Conservation (phyloP, 2,888 invertebrate species). For the Leuctra nigra region DNA sequence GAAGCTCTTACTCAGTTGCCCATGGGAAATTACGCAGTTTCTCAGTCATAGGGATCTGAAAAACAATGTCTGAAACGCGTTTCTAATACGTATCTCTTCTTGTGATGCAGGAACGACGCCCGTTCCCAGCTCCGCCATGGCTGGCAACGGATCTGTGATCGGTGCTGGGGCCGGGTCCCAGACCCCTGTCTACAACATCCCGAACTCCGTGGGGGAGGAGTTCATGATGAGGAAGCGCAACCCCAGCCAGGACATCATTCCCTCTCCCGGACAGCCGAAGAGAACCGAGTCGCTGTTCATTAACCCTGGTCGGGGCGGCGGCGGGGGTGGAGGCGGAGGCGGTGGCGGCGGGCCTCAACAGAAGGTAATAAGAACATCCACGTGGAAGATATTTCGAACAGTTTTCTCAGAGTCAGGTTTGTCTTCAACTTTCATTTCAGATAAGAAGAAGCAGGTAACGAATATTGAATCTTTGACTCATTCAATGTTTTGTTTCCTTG, state of each 20-base stretch:
- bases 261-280: conserved; percentile 81
- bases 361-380: too few species aligned
- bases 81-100: too few species aligned
- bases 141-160: conserved; percentile 59
- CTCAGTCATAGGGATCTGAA: too few species aligned
- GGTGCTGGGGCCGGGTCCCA: conserved; percentile 38
- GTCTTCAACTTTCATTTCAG: too few species aligned
- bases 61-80: not conserved
- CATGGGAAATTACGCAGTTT: too few species aligned
- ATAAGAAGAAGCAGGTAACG: too few species aligned
- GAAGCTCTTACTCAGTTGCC: too few species aligned
- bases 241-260: conserved; percentile 83
- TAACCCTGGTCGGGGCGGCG: conserved; percentile 42
- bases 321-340: too few species aligned
- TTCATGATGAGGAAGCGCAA: conserved; percentile 71
- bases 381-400: too few species aligned
- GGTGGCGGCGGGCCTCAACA: conserved; percentile 33
- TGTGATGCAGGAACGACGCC: conserved; percentile 51
- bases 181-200: conserved; percentile 43
- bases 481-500: too few species aligned
- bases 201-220: conserved; percentile 51
- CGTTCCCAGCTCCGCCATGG: conserved; percentile 40
- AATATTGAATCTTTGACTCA: too few species aligned
- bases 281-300: conserved; percentile 86
- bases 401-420: too few species aligned